Evolutionary conservation across 2,888 invertebrate species (phyloP).

Genomic region (Drosophila maculinotata): DNA sequence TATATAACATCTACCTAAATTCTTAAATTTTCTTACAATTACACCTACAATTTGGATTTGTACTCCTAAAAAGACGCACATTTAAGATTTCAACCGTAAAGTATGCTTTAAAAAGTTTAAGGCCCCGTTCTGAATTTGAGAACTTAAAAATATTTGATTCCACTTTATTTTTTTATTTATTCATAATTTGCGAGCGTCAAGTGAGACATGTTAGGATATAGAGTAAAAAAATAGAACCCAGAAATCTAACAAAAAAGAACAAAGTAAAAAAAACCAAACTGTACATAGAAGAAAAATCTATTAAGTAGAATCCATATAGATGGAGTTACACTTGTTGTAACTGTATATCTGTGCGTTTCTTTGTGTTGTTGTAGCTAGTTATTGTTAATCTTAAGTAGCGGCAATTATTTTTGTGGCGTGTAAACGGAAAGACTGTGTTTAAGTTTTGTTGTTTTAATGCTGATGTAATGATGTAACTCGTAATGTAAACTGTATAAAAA

Average conservation of each 20-base stretch:
- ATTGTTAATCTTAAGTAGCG: slow-evolving; percentile 76
- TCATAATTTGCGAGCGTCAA: slow-evolving; percentile 13
- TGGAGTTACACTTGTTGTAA: slow-evolving; percentile 23
- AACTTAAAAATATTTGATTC: not conserved
- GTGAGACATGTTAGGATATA: slow-evolving; percentile 1
- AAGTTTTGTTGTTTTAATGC: slow-evolving; percentile 74
- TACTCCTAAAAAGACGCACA: not conserved
- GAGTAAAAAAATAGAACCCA: slow-evolving; percentile 12
- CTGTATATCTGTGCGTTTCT: slow-evolving; percentile 18
- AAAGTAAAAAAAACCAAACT: slow-evolving; percentile 28
- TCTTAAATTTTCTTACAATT: not conserved
- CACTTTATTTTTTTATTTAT: not conserved
- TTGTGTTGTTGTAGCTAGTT: slow-evolving; percentile 53
- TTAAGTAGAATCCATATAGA: slow-evolving; percentile 9
- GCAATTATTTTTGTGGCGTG: slow-evolving; percentile 76
- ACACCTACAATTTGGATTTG: not conserved
- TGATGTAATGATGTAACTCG: slow-evolving; percentile 36
- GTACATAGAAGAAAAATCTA: slow-evolving; percentile 36
- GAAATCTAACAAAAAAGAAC: slow-evolving; percentile 30
- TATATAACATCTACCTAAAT: too few relatives aligned
- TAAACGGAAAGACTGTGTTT: slow-evolving; percentile 82
- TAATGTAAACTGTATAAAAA: slow-evolving; percentile 27
- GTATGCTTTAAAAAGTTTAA: slow-evolving; percentile 19
- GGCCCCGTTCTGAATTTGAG: not conserved
- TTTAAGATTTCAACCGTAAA: slow-evolving; percentile 19